Evolutionary conservation across 37 sponge, comb jelly and placozoan species (phyloP).

Genomic region (Mnemiopsis leidyi): DNA sequence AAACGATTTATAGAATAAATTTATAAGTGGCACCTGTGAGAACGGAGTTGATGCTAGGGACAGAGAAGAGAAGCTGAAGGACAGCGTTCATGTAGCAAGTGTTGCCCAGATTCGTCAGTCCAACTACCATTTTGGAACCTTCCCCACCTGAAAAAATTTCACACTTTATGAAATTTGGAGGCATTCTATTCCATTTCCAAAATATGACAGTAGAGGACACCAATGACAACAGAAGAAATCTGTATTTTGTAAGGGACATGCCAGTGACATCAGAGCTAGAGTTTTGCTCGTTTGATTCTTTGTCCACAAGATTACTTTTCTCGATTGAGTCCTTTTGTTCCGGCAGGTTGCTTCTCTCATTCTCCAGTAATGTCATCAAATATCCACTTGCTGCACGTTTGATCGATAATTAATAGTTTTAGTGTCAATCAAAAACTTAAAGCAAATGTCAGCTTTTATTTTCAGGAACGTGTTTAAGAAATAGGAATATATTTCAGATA

Average conservation of each 20-base stretch:
- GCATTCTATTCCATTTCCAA: too few species aligned
- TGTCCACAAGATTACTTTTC: neutral
- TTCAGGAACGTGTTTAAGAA: too few species aligned
- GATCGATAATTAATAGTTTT: too few species aligned
- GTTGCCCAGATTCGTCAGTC: conserved; percentile 65
- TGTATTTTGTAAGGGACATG: too few species aligned
- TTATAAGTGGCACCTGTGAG: too few species aligned
- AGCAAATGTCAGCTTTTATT: too few species aligned
- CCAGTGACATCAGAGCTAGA: neutral
- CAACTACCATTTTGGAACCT: conserved; percentile 7
- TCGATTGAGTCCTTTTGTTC: neutral
- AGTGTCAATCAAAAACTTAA: too few species aligned
- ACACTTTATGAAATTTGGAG: neutral
- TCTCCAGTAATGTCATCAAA: neutral
- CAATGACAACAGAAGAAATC: neutral
- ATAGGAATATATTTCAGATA: too few species aligned
- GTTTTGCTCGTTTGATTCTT: neutral
- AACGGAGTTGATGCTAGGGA: neutral
- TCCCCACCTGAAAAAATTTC: neutral
- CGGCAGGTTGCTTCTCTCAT: neutral
- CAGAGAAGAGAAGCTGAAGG: conserved; percentile 60
- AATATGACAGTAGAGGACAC: neutral
- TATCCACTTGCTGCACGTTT: too few species aligned
- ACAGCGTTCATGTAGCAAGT: conserved; percentile 66
- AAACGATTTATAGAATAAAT: too few species aligned